These are phyloP conservation scores for Adelognathus sp. DNA, from an alignment of 2,888 invertebrate genomes.

Conservation along the genomic window DNA sequence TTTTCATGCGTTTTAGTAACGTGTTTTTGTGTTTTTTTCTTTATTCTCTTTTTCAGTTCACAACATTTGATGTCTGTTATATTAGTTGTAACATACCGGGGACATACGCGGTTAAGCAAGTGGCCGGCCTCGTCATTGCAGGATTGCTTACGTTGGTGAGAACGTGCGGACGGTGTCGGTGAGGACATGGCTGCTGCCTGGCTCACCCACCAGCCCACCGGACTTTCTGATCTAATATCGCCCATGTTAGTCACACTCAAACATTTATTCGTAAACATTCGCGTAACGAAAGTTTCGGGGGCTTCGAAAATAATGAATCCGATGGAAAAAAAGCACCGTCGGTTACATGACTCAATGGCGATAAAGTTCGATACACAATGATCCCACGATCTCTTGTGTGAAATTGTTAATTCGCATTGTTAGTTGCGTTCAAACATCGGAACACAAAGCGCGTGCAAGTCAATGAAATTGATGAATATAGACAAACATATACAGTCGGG, in stretches of 20 bases:
- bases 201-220: slow-evolving; percentile 80
- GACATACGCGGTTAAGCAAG: slow-evolving; percentile 79
- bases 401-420: slow-evolving; percentile 10
- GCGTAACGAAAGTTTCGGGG: neutral
- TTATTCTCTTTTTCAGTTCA: slow-evolving; percentile 32
- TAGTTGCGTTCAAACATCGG: slow-evolving; percentile 4
- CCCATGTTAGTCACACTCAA: slow-evolving; percentile 75
- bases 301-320: slow-evolving; percentile 2
- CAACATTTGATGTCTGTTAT: neutral
- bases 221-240: slow-evolving; percentile 79
- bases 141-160: slow-evolving; percentile 77
- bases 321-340: neutral
- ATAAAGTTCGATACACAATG: neutral
- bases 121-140: slow-evolving; percentile 80
- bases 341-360: neutral
- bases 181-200: slow-evolving; percentile 80
- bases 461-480: slow-evolving; percentile 68
- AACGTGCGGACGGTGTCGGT: slow-evolving; percentile 78
- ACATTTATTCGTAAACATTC: slow-evolving; percentile 59
- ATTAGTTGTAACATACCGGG: slow-evolving; percentile 75
- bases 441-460: slow-evolving; percentile 36
- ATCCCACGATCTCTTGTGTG: neutral
- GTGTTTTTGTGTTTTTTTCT: neutral
- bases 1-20: slow-evolving; percentile 25
- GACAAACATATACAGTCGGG: slow-evolving; percentile 78